Percentiles rank a stretch among this genome's conserved stretches.
Conservation (phyloP, 2,888 invertebrate genomes). For the Agrypnus murinus region DNA sequence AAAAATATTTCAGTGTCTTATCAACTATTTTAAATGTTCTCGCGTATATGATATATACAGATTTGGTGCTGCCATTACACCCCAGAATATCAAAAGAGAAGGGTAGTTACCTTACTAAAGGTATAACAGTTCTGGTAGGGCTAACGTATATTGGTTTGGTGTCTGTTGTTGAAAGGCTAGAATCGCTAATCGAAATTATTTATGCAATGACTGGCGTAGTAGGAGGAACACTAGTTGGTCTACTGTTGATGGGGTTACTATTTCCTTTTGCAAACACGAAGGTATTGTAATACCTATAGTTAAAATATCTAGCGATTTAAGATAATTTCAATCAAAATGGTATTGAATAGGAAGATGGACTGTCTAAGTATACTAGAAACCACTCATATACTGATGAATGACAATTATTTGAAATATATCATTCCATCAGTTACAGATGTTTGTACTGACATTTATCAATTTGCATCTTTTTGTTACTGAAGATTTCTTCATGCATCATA, state of each 20-base stretch:
- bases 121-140: neutral
- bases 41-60: neutral
- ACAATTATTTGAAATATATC: too few relatives aligned
- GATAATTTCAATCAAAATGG: too few relatives aligned
- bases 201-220: neutral
- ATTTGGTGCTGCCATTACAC: neutral
- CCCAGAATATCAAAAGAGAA: neutral
- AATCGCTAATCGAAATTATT: neutral
- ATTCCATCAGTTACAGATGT: too few relatives aligned
- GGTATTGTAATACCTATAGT: neutral
- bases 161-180: neutral
- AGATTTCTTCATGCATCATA: too few relatives aligned
- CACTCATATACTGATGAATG: too few relatives aligned
- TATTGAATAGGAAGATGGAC: too few relatives aligned
- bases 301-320: too few relatives aligned
- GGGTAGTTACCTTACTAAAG: too few relatives aligned
- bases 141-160: neutral
- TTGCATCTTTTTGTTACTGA: too few relatives aligned
- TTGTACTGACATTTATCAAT: too few relatives aligned
- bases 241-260: neutral
- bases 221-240: neutral
- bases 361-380: too few relatives aligned
- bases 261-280: neutral
- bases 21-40: neutral
- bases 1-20: neutral